Conservation (phyloP, 2,113 vertebrate species). For the Podiceps cristatus region DNA sequence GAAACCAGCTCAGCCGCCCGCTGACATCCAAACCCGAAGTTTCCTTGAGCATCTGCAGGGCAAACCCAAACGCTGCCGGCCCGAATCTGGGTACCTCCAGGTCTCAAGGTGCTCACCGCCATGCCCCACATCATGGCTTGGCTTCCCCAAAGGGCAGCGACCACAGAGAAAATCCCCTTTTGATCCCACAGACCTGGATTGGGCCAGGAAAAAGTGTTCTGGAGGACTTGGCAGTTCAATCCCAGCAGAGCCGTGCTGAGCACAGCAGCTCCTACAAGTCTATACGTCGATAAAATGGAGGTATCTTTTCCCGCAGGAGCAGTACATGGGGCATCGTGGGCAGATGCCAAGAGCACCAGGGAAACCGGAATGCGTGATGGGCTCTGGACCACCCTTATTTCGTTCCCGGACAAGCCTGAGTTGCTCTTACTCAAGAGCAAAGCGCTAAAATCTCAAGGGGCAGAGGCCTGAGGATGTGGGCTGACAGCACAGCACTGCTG, state of each 20-base stretch:
- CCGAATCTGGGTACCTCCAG: accelerated
- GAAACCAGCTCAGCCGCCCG: neutral
- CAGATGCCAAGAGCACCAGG: accelerated
- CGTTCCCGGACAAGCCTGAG: neutral
- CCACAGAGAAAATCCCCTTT: neutral
- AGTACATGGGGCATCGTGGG: accelerated
- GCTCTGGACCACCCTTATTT: neutral
- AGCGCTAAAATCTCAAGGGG: neutral
- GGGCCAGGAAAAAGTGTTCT: neutral
- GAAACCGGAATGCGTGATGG: accelerated
- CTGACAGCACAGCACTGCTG: neutral
- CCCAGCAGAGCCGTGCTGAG: neutral
- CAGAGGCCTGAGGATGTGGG: accelerated
- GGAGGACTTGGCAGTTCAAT: neutral
- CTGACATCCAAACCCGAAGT: neutral
- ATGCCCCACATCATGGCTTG: too few relatives aligned
- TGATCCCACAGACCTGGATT: accelerated
- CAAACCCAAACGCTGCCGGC: neutral
- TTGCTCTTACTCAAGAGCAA: neutral
- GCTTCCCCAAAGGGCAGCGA: neutral
- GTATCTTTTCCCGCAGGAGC: neutral
- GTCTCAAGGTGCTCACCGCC: neutral
- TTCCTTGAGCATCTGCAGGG: neutral
- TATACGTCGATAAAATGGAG: accelerated
- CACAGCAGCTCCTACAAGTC: neutral